These are phyloP conservation scores for Neuroscelio doddi DNA, from an alignment of 2,888 invertebrate species.

Conservation along the genomic window DNA sequence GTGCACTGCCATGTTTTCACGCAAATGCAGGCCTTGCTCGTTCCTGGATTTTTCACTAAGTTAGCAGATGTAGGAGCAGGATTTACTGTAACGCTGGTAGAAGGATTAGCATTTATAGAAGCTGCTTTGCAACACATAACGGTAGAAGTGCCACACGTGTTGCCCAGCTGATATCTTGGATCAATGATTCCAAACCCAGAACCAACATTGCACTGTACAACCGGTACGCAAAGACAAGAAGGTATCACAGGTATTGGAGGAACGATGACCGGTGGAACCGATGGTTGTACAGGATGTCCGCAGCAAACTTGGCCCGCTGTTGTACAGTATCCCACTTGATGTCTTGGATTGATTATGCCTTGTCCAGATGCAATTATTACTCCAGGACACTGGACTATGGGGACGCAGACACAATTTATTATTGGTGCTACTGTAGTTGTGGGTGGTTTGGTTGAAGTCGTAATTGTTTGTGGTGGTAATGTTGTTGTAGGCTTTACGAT, in stretches of 20 bases:
- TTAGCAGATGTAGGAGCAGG: background rate
- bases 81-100: background rate
- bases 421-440: constrained; percentile 10
- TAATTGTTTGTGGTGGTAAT: constrained; percentile 13
- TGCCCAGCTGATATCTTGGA: constrained; percentile 51
- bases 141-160: constrained; percentile 33
- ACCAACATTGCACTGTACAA: constrained; percentile 50
- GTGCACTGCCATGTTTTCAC: constrained; percentile 56
- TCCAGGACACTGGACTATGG: constrained; percentile 21
- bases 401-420: constrained; percentile 43
- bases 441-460: constrained; percentile 21
- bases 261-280: background rate
- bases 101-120: constrained; percentile 76
- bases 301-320: constrained; percentile 57
- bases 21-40: constrained; percentile 62
- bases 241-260: constrained; percentile 12
- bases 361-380: background rate
- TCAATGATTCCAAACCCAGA: constrained; percentile 51
- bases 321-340: constrained; percentile 47
- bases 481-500: constrained; percentile 34
- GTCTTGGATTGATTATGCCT: constrained; percentile 35
- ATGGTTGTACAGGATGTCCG: constrained; percentile 25
- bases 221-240: constrained; percentile 58
- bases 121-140: constrained; percentile 77
- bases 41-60: constrained; percentile 51